phyloP scores from a whole-genome alignment of 1,140 invertebrate species.

The Drosophila micromelanica region DNA sequence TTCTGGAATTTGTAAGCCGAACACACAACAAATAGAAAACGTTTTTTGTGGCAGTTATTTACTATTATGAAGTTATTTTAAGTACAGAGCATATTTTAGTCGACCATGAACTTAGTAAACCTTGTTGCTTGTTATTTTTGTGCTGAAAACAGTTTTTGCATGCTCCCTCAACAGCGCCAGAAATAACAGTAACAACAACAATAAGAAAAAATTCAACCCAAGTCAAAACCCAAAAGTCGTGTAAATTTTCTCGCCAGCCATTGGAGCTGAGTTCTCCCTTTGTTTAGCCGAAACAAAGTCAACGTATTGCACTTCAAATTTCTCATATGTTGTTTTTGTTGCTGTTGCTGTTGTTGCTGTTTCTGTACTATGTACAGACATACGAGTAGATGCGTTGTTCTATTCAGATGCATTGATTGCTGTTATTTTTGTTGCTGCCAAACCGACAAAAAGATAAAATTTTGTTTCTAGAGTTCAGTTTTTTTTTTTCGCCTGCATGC shows the following conservation, averaged over 20 bases:
- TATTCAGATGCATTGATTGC: constrained; percentile 30
- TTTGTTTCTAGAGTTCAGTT: neutral
- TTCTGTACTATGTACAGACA: neutral
- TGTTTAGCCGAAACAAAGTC: constrained; percentile 29
- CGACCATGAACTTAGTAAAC: neutral
- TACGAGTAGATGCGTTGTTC: constrained; percentile 1
- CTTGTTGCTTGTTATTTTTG: neutral
- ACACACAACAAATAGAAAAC: too few relatives aligned
- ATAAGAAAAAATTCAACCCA: constrained; percentile 18
- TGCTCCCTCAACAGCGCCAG: neutral
- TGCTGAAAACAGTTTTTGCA: constrained; percentile 30
- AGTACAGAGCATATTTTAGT: neutral
- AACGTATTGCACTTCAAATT: constrained; percentile 20
- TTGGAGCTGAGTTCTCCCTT: constrained; percentile 31
- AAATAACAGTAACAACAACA: constrained; percentile 3
- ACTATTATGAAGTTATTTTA: too few relatives aligned
- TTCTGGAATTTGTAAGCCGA: too few relatives aligned
- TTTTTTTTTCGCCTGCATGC: neutral
- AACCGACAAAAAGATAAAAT: constrained; percentile 22
- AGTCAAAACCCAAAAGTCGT: constrained; percentile 40
- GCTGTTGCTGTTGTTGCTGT: constrained; percentile 15
- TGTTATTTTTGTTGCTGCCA: constrained; percentile 13
- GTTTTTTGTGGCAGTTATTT: too few relatives aligned
- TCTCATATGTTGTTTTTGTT: constrained; percentile 14
- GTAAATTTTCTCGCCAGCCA: constrained; percentile 39